phyloP scores from a whole-genome alignment of 2,113 vertebrate genomes.

The Amazona vittata region DNA sequence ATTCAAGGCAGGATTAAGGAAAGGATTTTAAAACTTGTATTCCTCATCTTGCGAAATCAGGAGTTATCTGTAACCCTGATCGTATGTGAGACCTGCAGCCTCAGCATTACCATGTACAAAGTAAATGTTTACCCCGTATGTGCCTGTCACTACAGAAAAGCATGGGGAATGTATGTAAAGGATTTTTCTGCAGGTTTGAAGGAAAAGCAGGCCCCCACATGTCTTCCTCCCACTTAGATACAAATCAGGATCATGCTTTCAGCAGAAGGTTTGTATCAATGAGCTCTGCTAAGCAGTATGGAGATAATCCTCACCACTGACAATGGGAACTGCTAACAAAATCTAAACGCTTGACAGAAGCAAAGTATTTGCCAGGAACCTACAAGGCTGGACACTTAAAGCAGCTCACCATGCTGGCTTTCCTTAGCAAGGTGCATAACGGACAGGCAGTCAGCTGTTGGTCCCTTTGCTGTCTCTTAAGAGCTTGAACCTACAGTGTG shows the following conservation, averaged over 20 bases:
- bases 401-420: not conserved
- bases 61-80: not conserved
- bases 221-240: not conserved
- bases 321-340: not conserved
- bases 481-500: not conserved
- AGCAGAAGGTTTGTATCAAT: not conserved
- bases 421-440: not conserved
- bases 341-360: not conserved
- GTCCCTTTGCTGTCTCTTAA: not conserved
- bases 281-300: not conserved
- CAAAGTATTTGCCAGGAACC: not conserved
- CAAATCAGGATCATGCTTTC: not conserved
- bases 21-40: not conserved
- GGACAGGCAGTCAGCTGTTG: rapidly evolving
- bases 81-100: not conserved
- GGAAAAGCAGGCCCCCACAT: not conserved
- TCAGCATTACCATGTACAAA: not conserved
- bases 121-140: not conserved
- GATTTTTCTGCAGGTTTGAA: not conserved
- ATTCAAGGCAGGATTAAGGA: not conserved
- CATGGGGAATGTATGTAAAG: not conserved
- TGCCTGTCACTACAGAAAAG: not conserved
- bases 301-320: not conserved
- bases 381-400: not conserved
- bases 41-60: not conserved